A percentile compares a stretch with the other conserved stretches of the same genome.
Evolutionary conservation across 2,888 invertebrate genomes (phyloP).

Genomic region (Melanostoma mellinum): DNA sequence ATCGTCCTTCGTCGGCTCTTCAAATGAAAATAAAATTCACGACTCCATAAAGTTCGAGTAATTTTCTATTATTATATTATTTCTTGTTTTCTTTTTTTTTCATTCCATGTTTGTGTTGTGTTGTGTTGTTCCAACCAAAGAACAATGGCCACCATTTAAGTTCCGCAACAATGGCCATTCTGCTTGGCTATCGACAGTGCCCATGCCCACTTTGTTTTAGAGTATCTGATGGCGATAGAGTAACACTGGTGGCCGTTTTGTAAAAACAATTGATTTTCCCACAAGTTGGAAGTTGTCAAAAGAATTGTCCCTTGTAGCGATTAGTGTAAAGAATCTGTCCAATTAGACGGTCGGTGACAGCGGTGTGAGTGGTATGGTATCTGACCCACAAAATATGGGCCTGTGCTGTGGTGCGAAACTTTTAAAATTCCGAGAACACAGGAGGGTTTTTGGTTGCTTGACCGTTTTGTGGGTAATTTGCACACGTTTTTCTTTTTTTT

Average conservation of each 20-base stretch:
- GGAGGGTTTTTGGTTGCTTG: constrained; percentile 28
- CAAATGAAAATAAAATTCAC: constrained; percentile 22
- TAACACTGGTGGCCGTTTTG: not conserved
- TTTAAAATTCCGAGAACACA: constrained; percentile 54
- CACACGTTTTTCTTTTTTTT: not conserved
- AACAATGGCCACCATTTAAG: constrained; percentile 23
- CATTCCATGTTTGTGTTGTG: constrained; percentile 8
- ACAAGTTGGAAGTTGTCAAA: constrained; percentile 31
- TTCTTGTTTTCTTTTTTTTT: constrained; percentile 19
- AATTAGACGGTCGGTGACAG: constrained; percentile 42
- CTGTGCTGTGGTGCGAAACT: constrained; percentile 36
- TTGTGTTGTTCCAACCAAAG: constrained; percentile 8
- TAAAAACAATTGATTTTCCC: constrained; percentile 42
- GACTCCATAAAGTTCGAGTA: constrained; percentile 54
- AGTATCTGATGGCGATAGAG: constrained; percentile 29
- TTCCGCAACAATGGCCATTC: constrained; percentile 29
- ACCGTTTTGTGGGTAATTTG: constrained; percentile 13
- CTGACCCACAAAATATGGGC: constrained; percentile 32
- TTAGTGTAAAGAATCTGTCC: constrained; percentile 40
- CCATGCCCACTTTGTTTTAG: constrained; percentile 20
- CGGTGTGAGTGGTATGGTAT: not conserved
- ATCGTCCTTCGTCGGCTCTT: constrained; percentile 19
- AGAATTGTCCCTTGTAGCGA: constrained; percentile 5
- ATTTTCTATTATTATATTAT: constrained; percentile 59
- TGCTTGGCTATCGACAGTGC: not conserved